Percentiles rank a stretch among this genome's conserved stretches.
phyloP scores from a whole-genome alignment of 2,797 vertebrate genomes.

The Rhynchonycteris naso region DNA sequence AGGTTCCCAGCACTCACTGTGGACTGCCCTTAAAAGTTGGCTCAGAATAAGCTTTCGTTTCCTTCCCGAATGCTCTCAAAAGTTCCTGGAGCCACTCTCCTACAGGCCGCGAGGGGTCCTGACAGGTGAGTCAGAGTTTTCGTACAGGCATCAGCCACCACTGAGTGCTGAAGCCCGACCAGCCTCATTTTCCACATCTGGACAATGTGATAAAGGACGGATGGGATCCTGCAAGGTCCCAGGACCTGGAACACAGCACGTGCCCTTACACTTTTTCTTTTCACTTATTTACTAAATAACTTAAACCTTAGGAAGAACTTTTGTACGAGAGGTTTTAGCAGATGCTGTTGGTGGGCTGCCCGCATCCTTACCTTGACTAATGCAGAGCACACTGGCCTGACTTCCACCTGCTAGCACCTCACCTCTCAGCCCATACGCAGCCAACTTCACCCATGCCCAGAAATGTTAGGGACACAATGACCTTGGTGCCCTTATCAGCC shows the following conservation, averaged over 20 bases:
- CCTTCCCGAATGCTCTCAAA: constrained; percentile 30
- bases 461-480: neutral
- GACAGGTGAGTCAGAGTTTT: neutral
- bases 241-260: neutral
- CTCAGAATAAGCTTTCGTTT: constrained; percentile 54
- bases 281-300: neutral
- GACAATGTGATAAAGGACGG: neutral
- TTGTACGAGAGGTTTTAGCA: neutral
- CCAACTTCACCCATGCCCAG: neutral
- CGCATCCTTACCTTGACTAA: neutral
- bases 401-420: neutral
- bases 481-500: neutral
- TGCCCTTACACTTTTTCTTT: neutral
- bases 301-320: neutral
- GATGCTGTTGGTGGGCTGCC: neutral
- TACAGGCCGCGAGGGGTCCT: neutral
- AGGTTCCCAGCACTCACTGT: constrained; percentile 52
- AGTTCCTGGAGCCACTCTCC: neutral
- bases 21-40: constrained; percentile 33
- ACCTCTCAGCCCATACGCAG: neutral
- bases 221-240: neutral
- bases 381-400: neutral
- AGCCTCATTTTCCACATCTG: neutral
- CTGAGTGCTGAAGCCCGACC: neutral
- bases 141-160: too few species aligned